Evolutionary conservation across 2,888 invertebrate genomes (phyloP).

Genomic region (Dryomyza anilis): DNA sequence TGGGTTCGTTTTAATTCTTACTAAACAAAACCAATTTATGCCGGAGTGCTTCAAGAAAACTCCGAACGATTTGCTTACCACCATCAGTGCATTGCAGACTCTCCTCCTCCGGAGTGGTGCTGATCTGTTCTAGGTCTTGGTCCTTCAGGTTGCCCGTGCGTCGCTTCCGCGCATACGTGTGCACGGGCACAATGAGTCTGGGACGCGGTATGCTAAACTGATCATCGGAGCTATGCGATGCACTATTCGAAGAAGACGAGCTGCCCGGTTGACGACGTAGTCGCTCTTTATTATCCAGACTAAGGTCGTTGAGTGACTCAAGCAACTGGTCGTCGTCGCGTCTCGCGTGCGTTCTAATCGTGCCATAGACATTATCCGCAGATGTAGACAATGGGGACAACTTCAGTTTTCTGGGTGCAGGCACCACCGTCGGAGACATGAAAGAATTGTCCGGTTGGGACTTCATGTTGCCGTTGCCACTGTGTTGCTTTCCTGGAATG

Average conservation of each 20-base stretch:
- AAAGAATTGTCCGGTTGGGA: too few relatives aligned
- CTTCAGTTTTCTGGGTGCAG: not conserved
- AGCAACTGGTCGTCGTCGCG: not conserved
- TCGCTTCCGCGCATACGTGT: slow-evolving; percentile 82
- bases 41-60: not conserved
- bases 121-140: slow-evolving; percentile 44
- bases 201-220: slow-evolving; percentile 85
- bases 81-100: too few relatives aligned
- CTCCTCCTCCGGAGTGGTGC: slow-evolving; percentile 20
- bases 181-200: slow-evolving; percentile 84
- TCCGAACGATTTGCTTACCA: slow-evolving; percentile 25
- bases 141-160: slow-evolving; percentile 74
- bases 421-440: not conserved
- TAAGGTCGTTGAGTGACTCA: slow-evolving; percentile 18
- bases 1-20: too few relatives aligned
- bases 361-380: slow-evolving; percentile 13
- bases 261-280: slow-evolving; percentile 43
- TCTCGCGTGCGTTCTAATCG: slow-evolving; percentile 21
- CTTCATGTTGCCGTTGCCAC: not conserved
- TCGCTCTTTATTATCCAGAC: slow-evolving; percentile 31
- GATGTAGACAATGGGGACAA: not conserved
- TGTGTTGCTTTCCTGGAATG: not conserved
- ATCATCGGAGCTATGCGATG: slow-evolving; percentile 61
- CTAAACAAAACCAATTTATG: not conserved
- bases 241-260: slow-evolving; percentile 40